A percentile compares a stretch with the other conserved stretches of the same genome.
Conservation (phyloP, 2,888 invertebrate genomes). For the Helleia helle region DNA sequence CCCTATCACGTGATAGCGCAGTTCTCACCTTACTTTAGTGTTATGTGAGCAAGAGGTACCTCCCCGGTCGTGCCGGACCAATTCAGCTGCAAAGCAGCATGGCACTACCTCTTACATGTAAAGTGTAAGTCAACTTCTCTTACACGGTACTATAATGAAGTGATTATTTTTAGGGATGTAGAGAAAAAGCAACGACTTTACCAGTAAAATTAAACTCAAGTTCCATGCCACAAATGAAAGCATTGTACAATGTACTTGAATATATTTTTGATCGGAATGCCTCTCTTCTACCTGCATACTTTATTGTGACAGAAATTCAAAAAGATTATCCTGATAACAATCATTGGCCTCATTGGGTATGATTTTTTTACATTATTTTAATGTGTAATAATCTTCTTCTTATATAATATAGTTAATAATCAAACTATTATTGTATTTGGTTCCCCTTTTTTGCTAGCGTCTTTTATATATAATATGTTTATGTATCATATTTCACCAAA, state of each 20-base stretch:
- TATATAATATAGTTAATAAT: neutral
- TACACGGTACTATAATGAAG: too few species aligned
- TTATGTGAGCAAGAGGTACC: too few species aligned
- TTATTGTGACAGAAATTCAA: constrained; percentile 95
- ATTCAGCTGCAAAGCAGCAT: too few species aligned
- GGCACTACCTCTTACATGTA: too few species aligned
- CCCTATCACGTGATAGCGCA: too few species aligned
- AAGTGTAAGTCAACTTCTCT: too few species aligned
- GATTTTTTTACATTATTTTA: constrained; percentile 1
- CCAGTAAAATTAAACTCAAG: constrained; percentile 86
- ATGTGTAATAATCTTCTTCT: neutral
- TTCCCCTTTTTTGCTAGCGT: neutral
- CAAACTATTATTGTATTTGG: too few species aligned
- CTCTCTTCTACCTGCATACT: constrained; percentile 93
- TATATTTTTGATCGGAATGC: constrained; percentile 94
- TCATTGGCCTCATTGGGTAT: constrained; percentile 93
- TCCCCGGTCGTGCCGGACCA: too few species aligned
- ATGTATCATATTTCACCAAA: too few species aligned
- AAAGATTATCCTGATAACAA: constrained; percentile 88
- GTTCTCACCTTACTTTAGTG: too few species aligned
- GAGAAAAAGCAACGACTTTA: constrained; percentile 90
- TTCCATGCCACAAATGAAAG: constrained; percentile 86
- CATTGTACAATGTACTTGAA: constrained; percentile 85
- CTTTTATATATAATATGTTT: neutral
- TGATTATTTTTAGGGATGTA: too few species aligned